Evolutionary conservation across 2,888 invertebrate species (phyloP).

Genomic region (Melinaea menophilus): DNA sequence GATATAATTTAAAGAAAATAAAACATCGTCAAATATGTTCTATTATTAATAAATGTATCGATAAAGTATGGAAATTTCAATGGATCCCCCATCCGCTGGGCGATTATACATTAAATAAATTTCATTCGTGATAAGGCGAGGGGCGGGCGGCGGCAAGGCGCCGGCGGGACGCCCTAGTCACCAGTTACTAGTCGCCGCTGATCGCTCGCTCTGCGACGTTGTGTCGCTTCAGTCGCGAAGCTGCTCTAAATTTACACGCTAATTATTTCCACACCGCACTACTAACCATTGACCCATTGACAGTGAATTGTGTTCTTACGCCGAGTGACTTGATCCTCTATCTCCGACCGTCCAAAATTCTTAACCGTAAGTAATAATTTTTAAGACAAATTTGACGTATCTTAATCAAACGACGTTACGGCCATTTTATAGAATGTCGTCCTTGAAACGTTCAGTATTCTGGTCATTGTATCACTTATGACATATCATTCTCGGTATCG

Average conservation of each 20-base stretch:
- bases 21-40: conserved; percentile 1
- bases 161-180: conserved; percentile 68
- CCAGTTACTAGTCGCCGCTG: conserved; percentile 61
- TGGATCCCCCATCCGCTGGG: conserved; percentile 58
- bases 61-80: conserved; percentile 63
- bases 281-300: conserved; percentile 58
- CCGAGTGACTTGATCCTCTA: conserved; percentile 45
- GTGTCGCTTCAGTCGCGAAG: conserved; percentile 46
- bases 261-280: conserved; percentile 47
- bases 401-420: conserved; percentile 61
- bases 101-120: conserved; percentile 75
- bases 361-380: conserved; percentile 49
- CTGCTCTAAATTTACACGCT: conserved; percentile 67
- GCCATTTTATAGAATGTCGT: conserved; percentile 68
- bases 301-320: conserved; percentile 60
- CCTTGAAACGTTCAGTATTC: conserved; percentile 65
- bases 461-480: conserved; percentile 57
- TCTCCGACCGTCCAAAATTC: conserved; percentile 24
- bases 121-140: conserved; percentile 73
- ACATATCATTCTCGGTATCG: conserved; percentile 39
- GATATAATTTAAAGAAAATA: too few relatives aligned
- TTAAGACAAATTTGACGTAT: conserved; percentile 45
- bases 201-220: conserved; percentile 55
- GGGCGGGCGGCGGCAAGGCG: conserved; percentile 67
- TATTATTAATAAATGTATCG: conserved; percentile 38